phyloP scores from a whole-genome alignment of 2,797 vertebrate genomes.

The Clarias pachynema region DNA sequence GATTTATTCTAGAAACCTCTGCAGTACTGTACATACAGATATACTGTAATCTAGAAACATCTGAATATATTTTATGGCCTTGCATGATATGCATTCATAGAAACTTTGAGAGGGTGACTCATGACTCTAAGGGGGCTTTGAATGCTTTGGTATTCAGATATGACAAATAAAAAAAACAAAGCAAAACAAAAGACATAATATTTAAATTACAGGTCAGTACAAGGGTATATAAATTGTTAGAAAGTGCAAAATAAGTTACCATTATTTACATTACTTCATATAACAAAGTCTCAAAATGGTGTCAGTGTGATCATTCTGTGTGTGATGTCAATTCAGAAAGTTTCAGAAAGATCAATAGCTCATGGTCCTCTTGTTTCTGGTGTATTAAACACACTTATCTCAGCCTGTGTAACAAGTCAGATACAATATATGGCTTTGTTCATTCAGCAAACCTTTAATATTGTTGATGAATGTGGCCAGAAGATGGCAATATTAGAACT shows the following conservation, averaged over 20 bases:
- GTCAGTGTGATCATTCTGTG: background rate
- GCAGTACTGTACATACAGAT: no score
- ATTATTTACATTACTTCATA: background rate
- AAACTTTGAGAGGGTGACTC: background rate
- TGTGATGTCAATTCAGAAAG: background rate
- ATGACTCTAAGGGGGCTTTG: background rate
- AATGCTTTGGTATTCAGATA: background rate
- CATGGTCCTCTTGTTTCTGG: background rate
- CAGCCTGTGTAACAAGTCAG: background rate
- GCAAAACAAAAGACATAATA: background rate
- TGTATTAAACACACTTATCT: background rate
- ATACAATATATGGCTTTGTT: background rate
- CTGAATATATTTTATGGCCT: background rate
- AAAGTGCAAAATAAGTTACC: no score
- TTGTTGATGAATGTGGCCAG: constrained; percentile 26
- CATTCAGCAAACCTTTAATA: background rate
- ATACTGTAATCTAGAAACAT: no score
- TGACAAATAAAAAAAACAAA: background rate
- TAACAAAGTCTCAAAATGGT: background rate
- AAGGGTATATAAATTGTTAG: background rate
- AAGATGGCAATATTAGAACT: constrained; percentile 45
- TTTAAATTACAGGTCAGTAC: background rate
- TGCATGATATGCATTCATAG: background rate
- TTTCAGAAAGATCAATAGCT: background rate
- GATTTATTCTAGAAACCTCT: no score